Percentiles rank a stretch among this genome's conserved stretches.
These are phyloP conservation scores for Agrotis puta DNA, from an alignment of 2,888 invertebrate species.

Conservation along the genomic window DNA sequence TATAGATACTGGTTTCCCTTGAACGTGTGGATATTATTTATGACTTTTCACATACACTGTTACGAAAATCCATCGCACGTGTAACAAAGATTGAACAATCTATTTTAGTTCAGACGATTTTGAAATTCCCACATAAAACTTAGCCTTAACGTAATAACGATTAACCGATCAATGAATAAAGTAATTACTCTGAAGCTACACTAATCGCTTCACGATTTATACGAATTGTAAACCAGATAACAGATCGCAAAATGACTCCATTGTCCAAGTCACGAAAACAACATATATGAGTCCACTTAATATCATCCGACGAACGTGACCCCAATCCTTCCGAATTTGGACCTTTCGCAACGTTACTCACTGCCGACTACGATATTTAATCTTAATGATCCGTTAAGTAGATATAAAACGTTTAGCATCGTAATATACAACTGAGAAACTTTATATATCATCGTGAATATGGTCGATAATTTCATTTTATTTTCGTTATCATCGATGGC, in stretches of 20 bases:
- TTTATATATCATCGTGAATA: constrained; percentile 42
- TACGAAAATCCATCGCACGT: constrained; percentile 19
- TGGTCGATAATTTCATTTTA: constrained; percentile 49
- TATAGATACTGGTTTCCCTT: constrained; percentile 59
- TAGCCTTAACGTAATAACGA: background rate
- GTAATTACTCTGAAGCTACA: constrained; percentile 34
- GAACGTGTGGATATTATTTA: constrained; percentile 35
- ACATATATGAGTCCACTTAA: constrained; percentile 82
- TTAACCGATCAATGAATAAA: constrained; percentile 20
- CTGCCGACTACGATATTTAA: constrained; percentile 48
- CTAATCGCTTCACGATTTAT: constrained; percentile 7
- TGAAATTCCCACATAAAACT: background rate
- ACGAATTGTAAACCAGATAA: constrained; percentile 46
- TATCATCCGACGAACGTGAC: constrained; percentile 86
- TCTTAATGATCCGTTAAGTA: constrained; percentile 57
- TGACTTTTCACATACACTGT: constrained; percentile 31
- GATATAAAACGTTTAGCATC: constrained; percentile 62
- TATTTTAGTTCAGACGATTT: background rate
- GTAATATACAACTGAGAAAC: constrained; percentile 43
- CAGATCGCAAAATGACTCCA: constrained; percentile 49
- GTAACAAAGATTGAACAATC: background rate
- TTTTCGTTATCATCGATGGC: constrained; percentile 33
- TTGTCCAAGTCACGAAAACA: constrained; percentile 83
- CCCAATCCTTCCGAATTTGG: constrained; percentile 79
- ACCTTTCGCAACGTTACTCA: constrained; percentile 60